These are phyloP conservation scores for Ptychodera flava DNA, from an alignment of 35 echinoderm and acorn worm genomes.

Conservation along the genomic window DNA sequence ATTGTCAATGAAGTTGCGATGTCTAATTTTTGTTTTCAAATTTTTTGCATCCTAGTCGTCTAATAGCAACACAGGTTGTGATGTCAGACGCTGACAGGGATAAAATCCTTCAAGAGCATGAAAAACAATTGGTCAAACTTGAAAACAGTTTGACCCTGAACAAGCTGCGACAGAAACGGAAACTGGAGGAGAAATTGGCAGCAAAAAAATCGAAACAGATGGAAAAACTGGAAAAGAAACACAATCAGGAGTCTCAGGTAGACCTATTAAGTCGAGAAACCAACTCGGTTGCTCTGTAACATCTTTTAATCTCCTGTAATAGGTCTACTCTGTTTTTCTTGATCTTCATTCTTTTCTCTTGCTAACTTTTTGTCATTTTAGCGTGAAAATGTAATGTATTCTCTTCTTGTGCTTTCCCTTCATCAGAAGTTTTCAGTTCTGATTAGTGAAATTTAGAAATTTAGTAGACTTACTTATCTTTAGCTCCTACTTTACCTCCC, in stretches of 20 bases:
- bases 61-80: constrained; percentile 79
- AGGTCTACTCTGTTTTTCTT: background rate
- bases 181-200: constrained; percentile 89
- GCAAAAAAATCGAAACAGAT: constrained; percentile 45
- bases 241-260: constrained; percentile 57
- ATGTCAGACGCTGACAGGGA: constrained; percentile 83
- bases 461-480: too few species aligned
- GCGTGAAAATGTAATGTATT: too few species aligned
- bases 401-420: too few species aligned
- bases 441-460: too few species aligned
- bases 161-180: constrained; percentile 71
- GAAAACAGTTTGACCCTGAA: constrained; percentile 76
- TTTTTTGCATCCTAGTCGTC: constrained; percentile 29
- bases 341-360: background rate
- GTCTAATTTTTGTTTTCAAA: too few species aligned
- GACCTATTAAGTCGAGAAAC: background rate
- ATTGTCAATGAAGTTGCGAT: too few species aligned
- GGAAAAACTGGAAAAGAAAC: constrained; percentile 76
- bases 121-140: constrained; percentile 68
- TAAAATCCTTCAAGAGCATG: constrained; percentile 69
- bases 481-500: too few species aligned
- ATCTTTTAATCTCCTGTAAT: background rate
- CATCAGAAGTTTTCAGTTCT: too few species aligned
- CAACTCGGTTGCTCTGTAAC: background rate
- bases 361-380: too few species aligned